A percentile compares a stretch with the other conserved stretches of the same genome.
Evolutionary conservation across 1,140 invertebrate species (phyloP).

Genomic region (Mercenaria mercenaria): DNA sequence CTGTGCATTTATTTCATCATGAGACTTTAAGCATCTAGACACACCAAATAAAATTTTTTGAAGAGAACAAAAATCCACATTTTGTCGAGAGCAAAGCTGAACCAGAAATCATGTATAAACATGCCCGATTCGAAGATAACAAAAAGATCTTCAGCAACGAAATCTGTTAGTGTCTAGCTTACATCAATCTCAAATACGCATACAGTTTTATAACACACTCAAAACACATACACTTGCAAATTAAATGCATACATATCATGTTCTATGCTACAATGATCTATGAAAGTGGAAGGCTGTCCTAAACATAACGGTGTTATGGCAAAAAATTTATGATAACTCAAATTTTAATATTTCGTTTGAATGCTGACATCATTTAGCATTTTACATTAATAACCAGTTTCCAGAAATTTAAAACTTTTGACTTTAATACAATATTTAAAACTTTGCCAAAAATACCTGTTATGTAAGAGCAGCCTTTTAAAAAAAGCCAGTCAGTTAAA

Average conservation of each 20-base stretch:
- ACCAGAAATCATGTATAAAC: neutral
- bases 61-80: no score
- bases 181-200: neutral
- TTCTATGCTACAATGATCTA: neutral
- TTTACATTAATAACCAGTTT: no score
- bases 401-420: no score
- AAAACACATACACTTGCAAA: neutral
- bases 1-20: no score
- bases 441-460: no score
- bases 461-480: neutral
- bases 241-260: neutral
- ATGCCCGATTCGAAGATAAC: neutral
- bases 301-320: neutral
- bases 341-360: no score
- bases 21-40: no score
- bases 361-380: no score
- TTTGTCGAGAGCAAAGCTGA: no score
- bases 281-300: neutral
- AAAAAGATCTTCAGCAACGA: neutral
- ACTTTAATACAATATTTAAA: no score
- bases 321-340: no score
- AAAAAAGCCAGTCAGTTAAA: slow-evolving; percentile 2
- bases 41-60: no score
- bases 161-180: neutral
- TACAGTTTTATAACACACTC: neutral